Evolutionary conservation across 2,113 vertebrate genomes (phyloP), one percentile per base, ranked within the genome.

Genomic region (Coturnix japonica): DNA sequence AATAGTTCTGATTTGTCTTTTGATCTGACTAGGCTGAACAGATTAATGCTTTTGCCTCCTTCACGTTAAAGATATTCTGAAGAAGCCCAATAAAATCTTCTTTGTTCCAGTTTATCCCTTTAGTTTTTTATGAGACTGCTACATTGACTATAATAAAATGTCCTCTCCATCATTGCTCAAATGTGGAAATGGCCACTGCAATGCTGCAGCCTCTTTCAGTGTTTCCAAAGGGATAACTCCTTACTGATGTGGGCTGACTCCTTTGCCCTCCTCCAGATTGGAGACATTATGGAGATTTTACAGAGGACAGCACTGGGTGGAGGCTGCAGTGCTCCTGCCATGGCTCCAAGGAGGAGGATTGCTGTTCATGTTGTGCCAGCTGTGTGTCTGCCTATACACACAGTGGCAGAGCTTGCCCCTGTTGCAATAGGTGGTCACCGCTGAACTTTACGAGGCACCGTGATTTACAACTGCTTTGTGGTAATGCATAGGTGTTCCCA

Each of bases 1-100:
- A 72, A 64, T 79, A 69, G 22, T 26, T 85, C 51, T 85, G 77
- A 41, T 70, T 69, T 77, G 43, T 72, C 60, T 82, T 91, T 87
- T 89, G 91, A 87, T 79, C 67, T 60, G 39, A 37, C 54, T 79
- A 2, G 13, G 37, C 28, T 46, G 71, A 89, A 56, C 35, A 73
- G 54, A 64, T 61, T 70, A 53, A 64, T 33, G 37, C 22, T 76
- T 71, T 79, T 76, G 30, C 69, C 63, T 73, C 46, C 31, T 46
- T 20, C 47, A 64, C 46, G 16, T 7, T 54, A 54, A 69, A 93
- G 59, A 57, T 6, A 37, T 7, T 14, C 44, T 81, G 59, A 79
- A 81, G 46, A 37, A 63, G 23, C 46, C 37, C 64, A 53, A 17
- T 53, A 53, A 54, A 91, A 82, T 87, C 61, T 72, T 76, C 35